Percentiles rank a stretch among this genome's conserved stretches.
These are phyloP conservation scores for Morpho deidamia DNA, from an alignment of 2,888 invertebrate genomes.

Conservation along the genomic window DNA sequence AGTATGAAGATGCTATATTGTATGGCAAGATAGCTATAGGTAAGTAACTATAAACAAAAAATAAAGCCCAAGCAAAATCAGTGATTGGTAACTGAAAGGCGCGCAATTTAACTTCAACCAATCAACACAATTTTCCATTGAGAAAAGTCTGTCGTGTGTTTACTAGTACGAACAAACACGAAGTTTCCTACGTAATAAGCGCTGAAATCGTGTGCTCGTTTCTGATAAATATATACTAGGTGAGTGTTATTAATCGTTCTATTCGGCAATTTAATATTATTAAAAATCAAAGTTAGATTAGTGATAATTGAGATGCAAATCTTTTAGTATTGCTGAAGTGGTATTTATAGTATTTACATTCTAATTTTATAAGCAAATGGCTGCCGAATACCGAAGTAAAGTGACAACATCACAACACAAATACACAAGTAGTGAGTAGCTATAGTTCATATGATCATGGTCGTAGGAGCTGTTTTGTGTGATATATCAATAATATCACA, in stretches of 20 bases:
- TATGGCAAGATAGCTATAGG: slow-evolving; percentile 50
- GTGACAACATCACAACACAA: slow-evolving; percentile 45
- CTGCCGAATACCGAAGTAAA: slow-evolving; percentile 70
- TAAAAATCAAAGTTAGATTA: slow-evolving; percentile 20
- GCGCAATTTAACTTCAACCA: slow-evolving; percentile 66
- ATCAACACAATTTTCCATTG: slow-evolving; percentile 48
- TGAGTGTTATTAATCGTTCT: slow-evolving; percentile 57
- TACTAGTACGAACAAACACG: slow-evolving; percentile 58
- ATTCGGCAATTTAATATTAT: slow-evolving; percentile 28
- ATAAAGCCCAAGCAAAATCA: slow-evolving; percentile 57
- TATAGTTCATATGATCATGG: slow-evolving; percentile 17
- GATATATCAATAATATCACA: neutral
- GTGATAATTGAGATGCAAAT: neutral
- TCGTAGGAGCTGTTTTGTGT: slow-evolving; percentile 2
- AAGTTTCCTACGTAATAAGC: slow-evolving; percentile 76
- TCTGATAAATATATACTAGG: slow-evolving; percentile 61
- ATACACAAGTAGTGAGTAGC: slow-evolving; percentile 28
- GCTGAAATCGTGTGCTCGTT: slow-evolving; percentile 76
- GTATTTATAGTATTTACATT: slow-evolving; percentile 63
- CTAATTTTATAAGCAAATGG: slow-evolving; percentile 78
- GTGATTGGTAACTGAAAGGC: slow-evolving; percentile 60
- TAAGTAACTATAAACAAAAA: slow-evolving; percentile 67
- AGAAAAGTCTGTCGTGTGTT: slow-evolving; percentile 57
- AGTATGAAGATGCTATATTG: slow-evolving; percentile 50
- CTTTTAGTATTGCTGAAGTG: slow-evolving; percentile 30